Conservation (phyloP, 2,113 vertebrate genomes). For the Corydoras sp. region DNA sequence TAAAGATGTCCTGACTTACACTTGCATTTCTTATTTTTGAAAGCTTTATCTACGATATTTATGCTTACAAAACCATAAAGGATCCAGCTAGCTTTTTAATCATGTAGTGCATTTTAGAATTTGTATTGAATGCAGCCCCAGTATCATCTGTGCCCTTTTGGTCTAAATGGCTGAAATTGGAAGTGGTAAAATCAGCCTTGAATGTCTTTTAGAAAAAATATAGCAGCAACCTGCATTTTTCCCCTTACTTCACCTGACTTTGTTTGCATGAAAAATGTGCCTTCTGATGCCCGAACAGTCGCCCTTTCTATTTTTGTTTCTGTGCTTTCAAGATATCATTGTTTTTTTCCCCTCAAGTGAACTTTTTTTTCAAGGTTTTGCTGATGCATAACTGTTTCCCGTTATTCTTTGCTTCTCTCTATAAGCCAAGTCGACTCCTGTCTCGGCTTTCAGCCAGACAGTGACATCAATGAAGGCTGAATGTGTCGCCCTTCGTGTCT, state of each 20-base stretch:
- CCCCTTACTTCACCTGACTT: slow-evolving; percentile 18
- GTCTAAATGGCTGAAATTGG: no score
- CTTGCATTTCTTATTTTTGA: no score
- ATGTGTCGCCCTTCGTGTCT: slow-evolving; percentile 40
- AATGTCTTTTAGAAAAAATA: no score
- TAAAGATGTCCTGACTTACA: no score
- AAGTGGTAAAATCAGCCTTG: no score
- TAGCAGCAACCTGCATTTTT: slow-evolving; percentile 26
- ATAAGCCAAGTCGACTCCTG: slow-evolving; percentile 60
- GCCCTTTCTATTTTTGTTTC: slow-evolving; percentile 73
- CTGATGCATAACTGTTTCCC: slow-evolving; percentile 87
- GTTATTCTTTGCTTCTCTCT: slow-evolving; percentile 80
- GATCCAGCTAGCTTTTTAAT: no score
- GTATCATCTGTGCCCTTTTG: no score
- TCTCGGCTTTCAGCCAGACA: slow-evolving; percentile 51
- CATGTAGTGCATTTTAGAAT: no score
- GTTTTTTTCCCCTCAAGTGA: slow-evolving; percentile 61
- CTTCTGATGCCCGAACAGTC: slow-evolving; percentile 39
- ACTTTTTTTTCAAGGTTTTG: slow-evolving; percentile 65
- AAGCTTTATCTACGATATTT: no score
- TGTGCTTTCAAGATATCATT: slow-evolving; percentile 77
- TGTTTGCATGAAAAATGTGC: slow-evolving; percentile 32
- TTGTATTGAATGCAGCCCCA: no score
- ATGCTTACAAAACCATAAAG: no score
- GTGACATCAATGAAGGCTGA: slow-evolving; percentile 62